A percentile compares a stretch with the other conserved stretches of the same genome.
phyloP scores from a whole-genome alignment of 2,113 vertebrate species.

The Aythya baeri region DNA sequence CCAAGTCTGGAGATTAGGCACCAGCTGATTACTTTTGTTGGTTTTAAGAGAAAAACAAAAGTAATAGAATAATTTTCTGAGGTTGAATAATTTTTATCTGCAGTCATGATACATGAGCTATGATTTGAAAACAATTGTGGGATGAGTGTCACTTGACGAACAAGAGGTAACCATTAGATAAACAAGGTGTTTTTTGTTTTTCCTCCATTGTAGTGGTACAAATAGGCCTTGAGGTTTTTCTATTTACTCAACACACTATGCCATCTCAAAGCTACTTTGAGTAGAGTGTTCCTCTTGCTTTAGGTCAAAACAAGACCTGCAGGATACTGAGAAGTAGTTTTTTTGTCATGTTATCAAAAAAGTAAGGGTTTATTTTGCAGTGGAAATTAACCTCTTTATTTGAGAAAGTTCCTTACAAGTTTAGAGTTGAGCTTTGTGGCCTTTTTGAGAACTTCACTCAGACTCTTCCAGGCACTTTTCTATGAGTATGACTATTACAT shows the following conservation, averaged over 20 bases:
- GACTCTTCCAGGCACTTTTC: background rate
- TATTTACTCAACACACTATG: background rate
- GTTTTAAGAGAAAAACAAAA: background rate
- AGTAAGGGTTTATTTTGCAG: background rate
- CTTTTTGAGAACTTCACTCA: background rate
- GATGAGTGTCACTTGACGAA: background rate
- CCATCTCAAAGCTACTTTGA: background rate
- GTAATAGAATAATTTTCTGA: background rate
- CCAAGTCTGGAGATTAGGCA: background rate
- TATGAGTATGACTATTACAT: background rate
- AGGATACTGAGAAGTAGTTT: background rate
- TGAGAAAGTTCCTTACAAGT: background rate
- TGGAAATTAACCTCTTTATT: background rate
- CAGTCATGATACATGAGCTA: background rate
- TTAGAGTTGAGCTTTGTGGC: background rate
- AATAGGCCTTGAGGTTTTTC: background rate
- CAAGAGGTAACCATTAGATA: background rate
- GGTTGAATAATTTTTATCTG: background rate
- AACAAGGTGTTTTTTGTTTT: background rate
- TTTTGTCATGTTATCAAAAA: background rate
- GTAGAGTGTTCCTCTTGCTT: background rate
- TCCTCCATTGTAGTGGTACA: background rate
- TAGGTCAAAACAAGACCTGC: background rate
- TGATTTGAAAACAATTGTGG: background rate
- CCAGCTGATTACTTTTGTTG: accelerated